These are phyloP conservation scores for Nomada hirtipes DNA, from an alignment of 2,888 invertebrate species.

Conservation along the genomic window DNA sequence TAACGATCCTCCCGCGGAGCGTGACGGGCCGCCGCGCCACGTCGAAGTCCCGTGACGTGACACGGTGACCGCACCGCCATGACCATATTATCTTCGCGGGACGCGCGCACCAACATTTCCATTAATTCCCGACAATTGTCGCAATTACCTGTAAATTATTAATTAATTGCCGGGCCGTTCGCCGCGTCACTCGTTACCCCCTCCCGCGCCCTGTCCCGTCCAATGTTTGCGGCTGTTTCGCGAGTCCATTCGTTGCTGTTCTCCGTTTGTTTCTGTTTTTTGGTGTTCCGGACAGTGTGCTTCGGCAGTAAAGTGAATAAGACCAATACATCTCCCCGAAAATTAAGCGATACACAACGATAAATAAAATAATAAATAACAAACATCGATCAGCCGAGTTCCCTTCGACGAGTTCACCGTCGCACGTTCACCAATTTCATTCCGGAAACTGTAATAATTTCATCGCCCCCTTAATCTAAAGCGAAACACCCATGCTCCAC, in stretches of 20 bases:
- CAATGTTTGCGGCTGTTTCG: conserved; percentile 9
- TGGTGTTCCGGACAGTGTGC: neutral
- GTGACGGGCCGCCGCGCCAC: conserved; percentile 54
- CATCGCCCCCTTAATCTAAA: no score
- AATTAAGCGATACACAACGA: no score
- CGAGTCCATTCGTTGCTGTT: neutral
- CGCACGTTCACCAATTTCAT: no score
- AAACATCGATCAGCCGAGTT: no score
- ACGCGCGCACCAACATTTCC: conserved; percentile 16
- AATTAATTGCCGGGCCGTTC: conserved; percentile 54
- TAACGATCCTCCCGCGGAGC: conserved; percentile 67
- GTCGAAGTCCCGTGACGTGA: conserved; percentile 58
- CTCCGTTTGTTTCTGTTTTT: neutral
- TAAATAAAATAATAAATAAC: no score
- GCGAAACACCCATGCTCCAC: no score
- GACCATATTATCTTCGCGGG: conserved; percentile 37
- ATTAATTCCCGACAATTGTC: conserved; percentile 57
- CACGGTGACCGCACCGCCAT: conserved; percentile 50
- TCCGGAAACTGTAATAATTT: no score
- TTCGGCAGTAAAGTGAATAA: no score
- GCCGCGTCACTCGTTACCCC: conserved; percentile 11
- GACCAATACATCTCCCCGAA: no score
- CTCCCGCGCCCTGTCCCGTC: neutral
- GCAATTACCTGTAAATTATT: conserved; percentile 64
- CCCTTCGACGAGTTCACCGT: no score